These are phyloP conservation scores for Bettongia penicillata DNA, from an alignment of 2,113 vertebrate genomes.

Conservation along the genomic window DNA sequence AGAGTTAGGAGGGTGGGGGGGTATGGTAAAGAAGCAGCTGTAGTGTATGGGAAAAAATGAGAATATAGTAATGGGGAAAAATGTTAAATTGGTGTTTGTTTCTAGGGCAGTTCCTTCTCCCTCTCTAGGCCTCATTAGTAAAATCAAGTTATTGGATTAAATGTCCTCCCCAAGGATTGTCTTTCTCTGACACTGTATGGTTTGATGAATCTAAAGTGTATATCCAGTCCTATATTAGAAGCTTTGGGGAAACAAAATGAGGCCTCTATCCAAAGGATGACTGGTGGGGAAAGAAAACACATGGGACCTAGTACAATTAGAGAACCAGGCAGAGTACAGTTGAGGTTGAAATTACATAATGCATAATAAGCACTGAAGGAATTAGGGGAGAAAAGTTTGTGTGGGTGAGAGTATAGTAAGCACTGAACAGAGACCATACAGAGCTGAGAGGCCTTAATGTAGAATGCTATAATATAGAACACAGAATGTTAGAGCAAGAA, in stretches of 20 bases:
- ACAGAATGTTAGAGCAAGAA: not conserved
- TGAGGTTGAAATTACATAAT: not conserved
- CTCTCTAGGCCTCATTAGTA: not conserved
- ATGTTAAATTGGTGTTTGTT: not conserved
- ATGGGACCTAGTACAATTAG: not conserved
- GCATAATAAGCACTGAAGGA: not conserved
- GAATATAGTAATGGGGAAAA: not conserved
- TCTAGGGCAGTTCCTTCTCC: too few species aligned
- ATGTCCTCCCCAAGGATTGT: not conserved
- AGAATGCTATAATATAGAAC: not conserved
- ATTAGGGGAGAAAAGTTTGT: not conserved
- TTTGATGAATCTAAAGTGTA: not conserved
- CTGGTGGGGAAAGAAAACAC: not conserved
- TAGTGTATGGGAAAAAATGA: not conserved
- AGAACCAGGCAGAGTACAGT: not conserved
- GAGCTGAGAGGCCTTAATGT: not conserved
- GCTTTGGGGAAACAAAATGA: not conserved
- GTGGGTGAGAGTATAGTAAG: not conserved
- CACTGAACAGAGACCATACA: not conserved
- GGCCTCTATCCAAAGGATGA: not conserved
- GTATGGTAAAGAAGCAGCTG: not conserved
- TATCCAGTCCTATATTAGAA: not conserved
- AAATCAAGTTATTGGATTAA: not conserved
- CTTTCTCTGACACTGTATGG: not conserved
- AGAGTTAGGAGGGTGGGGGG: not conserved